Conservation (phyloP, 1,140 invertebrate species). For the Drosophila lacteicornis region DNA sequence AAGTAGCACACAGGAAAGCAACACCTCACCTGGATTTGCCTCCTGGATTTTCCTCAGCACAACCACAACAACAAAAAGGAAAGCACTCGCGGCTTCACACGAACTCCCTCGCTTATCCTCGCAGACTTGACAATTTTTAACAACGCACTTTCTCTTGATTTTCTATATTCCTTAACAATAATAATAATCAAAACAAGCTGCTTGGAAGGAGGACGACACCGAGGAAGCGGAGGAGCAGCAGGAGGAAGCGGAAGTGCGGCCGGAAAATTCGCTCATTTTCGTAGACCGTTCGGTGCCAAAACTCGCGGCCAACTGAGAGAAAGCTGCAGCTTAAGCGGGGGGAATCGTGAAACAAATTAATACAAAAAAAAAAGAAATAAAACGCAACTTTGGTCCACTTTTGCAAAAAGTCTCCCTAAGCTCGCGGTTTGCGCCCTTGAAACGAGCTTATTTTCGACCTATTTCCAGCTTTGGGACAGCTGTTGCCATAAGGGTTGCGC, state of each 20-base stretch:
- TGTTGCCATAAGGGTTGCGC: neutral
- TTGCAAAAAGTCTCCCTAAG: neutral
- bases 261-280: slow-evolving; percentile 41
- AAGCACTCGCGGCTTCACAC: neutral
- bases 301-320: slow-evolving; percentile 64
- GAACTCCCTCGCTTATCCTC: neutral
- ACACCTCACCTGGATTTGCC: slow-evolving; percentile 15
- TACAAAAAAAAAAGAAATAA: slow-evolving; percentile 1
- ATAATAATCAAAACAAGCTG: slow-evolving; percentile 30
- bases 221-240: slow-evolving; percentile 18
- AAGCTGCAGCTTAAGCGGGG: slow-evolving; percentile 11
- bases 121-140: neutral
- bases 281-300: slow-evolving; percentile 54
- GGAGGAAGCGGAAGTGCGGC: slow-evolving; percentile 20
- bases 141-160: neutral
- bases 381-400: slow-evolving; percentile 52
- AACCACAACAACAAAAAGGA: slow-evolving; percentile 1
- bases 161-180: neutral
- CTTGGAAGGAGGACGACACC: neutral
- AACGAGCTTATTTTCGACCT: neutral
- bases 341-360: neutral
- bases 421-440: neutral
- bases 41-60: slow-evolving; percentile 4
- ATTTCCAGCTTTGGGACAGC: slow-evolving; percentile 1
- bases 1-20: slow-evolving; percentile 19